Percentiles rank a stretch among this genome's conserved stretches.
phyloP scores from a whole-genome alignment of 2,888 invertebrate genomes.

The Synergus japonicus region DNA sequence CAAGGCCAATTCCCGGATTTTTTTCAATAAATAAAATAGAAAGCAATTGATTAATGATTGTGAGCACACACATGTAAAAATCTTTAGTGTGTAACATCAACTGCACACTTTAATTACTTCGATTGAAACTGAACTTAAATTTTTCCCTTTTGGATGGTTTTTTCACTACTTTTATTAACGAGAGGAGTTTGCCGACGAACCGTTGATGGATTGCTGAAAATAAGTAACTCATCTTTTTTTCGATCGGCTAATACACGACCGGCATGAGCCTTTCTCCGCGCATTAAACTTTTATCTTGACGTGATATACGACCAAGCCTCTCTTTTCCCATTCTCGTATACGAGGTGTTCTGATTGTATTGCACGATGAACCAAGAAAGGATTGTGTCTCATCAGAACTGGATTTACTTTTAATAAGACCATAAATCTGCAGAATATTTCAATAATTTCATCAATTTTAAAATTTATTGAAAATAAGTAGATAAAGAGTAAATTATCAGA shows the following conservation, averaged over 20 bases:
- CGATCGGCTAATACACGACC: conserved; percentile 4
- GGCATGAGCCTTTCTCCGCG: conserved; percentile 17
- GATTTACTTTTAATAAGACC: not conserved
- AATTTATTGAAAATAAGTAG: not conserved
- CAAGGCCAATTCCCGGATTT: not conserved
- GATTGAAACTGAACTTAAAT: not conserved
- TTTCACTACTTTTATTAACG: not conserved
- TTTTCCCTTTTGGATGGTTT: not conserved
- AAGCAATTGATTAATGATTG: not conserved
- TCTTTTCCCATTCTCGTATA: conserved; percentile 3
- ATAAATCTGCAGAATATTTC: not conserved
- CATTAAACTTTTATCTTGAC: conserved; percentile 18
- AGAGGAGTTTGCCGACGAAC: not conserved
- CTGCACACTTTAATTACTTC: not conserved
- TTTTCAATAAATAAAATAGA: not conserved
- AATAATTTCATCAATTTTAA: not conserved
- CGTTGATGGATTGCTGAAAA: conserved; percentile 1
- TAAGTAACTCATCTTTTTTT: conserved; percentile 6
- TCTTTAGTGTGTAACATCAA: not conserved
- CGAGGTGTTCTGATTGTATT: conserved; percentile 14
- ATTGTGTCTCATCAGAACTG: not conserved
- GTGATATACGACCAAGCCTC: conserved; percentile 16
- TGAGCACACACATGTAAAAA: not conserved
- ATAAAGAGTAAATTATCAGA: not conserved
- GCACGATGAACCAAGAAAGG: conserved; percentile 3